Percentiles rank a stretch among this genome's conserved stretches.
These are phyloP conservation scores for Athene noctua DNA, from an alignment of 2,113 vertebrate species.

Conservation along the genomic window DNA sequence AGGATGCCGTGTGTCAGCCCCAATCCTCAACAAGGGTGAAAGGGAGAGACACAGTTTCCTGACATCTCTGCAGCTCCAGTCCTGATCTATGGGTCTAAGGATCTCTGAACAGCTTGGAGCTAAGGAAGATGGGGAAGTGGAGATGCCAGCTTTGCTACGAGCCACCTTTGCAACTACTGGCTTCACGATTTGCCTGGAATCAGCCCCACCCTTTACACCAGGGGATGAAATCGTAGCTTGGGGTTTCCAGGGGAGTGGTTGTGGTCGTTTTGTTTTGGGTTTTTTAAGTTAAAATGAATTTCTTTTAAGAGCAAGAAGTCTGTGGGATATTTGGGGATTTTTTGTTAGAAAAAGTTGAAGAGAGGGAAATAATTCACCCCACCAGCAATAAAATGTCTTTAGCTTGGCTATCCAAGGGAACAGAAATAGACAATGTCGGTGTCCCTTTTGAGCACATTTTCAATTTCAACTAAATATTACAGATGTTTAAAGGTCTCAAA, in stretches of 20 bases:
- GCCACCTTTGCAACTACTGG: background rate
- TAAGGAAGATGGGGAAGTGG: background rate
- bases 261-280: background rate
- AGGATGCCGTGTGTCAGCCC: background rate
- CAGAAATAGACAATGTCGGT: background rate
- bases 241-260: conserved; percentile 51
- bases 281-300: background rate
- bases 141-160: background rate
- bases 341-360: background rate
- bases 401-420: background rate
- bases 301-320: background rate
- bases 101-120: background rate
- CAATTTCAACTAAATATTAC: background rate
- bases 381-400: background rate
- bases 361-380: background rate
- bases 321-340: background rate
- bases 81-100: background rate
- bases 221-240: background rate
- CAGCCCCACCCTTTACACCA: background rate
- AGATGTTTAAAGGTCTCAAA: background rate
- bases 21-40: background rate
- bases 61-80: background rate
- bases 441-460: background rate
- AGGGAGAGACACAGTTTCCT: background rate
- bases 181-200: background rate